phyloP scores from a whole-genome alignment of 2,888 invertebrate species.

The Ceramica pisi region DNA sequence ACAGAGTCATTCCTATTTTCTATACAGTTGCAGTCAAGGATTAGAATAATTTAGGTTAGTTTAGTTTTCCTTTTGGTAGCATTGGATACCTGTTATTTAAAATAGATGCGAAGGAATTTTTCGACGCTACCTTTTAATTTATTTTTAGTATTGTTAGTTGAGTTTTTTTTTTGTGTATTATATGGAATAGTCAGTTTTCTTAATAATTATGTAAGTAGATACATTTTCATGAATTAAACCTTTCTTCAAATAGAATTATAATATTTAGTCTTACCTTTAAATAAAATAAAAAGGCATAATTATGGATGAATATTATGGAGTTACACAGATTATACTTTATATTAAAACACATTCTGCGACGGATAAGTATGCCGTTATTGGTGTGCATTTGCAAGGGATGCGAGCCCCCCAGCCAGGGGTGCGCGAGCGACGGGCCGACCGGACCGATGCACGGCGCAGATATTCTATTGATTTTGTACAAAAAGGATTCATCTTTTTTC shows the following conservation, averaged over 20 bases:
- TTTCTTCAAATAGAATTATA: too few relatives aligned
- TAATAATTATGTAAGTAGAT: too few relatives aligned
- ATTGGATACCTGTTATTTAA: not conserved
- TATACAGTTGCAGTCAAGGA: not conserved
- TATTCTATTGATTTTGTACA: slow-evolving; percentile 49
- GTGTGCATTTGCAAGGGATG: slow-evolving; percentile 32
- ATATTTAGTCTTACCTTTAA: too few relatives aligned
- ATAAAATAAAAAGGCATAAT: too few relatives aligned
- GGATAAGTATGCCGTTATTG: not conserved
- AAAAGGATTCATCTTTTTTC: slow-evolving; percentile 24
- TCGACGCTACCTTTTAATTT: too few relatives aligned
- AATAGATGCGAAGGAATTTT: not conserved
- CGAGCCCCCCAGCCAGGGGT: slow-evolving; percentile 26
- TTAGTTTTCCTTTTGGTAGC: not conserved
- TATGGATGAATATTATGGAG: too few relatives aligned
- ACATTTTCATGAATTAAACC: too few relatives aligned
- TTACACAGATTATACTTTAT: not conserved
- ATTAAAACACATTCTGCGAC: not conserved
- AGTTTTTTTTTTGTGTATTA: too few relatives aligned
- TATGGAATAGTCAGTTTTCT: too few relatives aligned
- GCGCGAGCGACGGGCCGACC: slow-evolving; percentile 43
- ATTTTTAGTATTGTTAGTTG: too few relatives aligned
- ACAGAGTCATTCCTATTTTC: not conserved
- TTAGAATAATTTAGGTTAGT: not conserved
- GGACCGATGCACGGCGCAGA: slow-evolving; percentile 22